These are phyloP conservation scores for Recurvirostra avosetta DNA, from an alignment of 2,113 vertebrate genomes.

Conservation along the genomic window DNA sequence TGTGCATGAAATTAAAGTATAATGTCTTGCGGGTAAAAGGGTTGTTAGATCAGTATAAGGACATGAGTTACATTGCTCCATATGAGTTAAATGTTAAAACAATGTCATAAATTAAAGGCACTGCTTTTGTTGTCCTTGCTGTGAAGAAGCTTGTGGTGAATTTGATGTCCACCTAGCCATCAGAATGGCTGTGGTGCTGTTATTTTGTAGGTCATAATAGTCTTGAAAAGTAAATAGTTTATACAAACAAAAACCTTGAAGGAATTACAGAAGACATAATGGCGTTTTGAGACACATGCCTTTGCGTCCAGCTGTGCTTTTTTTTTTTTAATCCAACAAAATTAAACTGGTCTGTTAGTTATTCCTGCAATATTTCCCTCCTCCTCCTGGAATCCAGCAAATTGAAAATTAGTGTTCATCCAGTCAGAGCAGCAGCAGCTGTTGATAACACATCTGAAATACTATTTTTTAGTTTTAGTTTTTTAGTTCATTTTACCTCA, in stretches of 20 bases:
- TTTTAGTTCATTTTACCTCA: not conserved
- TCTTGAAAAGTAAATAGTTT: not conserved
- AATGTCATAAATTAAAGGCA: not conserved
- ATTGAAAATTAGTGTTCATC: not conserved
- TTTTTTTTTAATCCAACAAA: not conserved
- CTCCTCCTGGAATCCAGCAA: not conserved
- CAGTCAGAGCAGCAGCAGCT: not conserved
- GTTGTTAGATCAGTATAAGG: not conserved
- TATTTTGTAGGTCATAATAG: not conserved
- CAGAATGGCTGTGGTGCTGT: not conserved
- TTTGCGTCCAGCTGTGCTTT: not conserved
- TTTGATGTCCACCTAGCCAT: not conserved
- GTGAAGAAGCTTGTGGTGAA: not conserved
- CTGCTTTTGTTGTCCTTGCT: not conserved
- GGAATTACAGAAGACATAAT: not conserved
- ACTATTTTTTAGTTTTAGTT: not conserved
- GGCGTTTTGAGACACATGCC: not conserved
- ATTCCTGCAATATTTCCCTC: not conserved
- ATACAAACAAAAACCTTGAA: not conserved
- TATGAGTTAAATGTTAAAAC: not conserved
- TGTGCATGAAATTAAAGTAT: not conserved
- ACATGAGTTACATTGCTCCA: not conserved
- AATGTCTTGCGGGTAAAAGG: not conserved
- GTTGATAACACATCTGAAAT: not conserved
- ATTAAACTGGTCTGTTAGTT: not conserved